These are phyloP conservation scores for Caenorhabditis latens DNA, from an alignment of 1,140 invertebrate species.

Conservation along the genomic window DNA sequence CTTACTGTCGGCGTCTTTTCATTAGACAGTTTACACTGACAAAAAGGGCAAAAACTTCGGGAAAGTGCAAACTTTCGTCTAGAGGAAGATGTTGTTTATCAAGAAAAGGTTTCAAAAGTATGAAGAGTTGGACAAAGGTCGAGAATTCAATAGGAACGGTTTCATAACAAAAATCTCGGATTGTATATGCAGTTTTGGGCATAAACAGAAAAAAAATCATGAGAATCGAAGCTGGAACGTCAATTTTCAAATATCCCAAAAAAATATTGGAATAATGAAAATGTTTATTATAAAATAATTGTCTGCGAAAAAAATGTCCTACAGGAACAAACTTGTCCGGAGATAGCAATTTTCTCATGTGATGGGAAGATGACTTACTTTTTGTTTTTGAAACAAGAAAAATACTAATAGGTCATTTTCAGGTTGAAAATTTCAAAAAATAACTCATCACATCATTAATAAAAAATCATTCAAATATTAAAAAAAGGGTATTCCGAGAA, in stretches of 20 bases:
- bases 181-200: too few species aligned
- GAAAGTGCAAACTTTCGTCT: constrained; percentile 4
- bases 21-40: neutral
- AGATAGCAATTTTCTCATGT: neutral
- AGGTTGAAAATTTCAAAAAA: neutral
- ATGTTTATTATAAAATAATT: neutral
- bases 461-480: neutral
- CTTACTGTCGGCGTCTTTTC: neutral
- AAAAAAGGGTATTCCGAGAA: neutral
- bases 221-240: too few species aligned
- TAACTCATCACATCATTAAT: neutral
- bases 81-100: neutral
- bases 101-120: neutral
- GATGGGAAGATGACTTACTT: neutral
- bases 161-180: too few species aligned
- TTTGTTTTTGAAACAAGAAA: neutral
- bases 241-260: neutral
- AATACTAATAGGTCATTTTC: neutral
- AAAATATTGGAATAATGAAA: neutral
- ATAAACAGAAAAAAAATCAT: too few species aligned
- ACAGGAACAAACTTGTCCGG: neutral
- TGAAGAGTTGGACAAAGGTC: neutral
- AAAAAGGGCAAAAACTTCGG: neutral
- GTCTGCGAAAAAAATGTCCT: neutral
- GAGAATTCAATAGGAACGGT: too few species aligned